A percentile compares a stretch with the other conserved stretches of the same genome.
Evolutionary conservation across 1,140 invertebrate genomes (phyloP).

Genomic region (Neodiprion lecontei): DNA sequence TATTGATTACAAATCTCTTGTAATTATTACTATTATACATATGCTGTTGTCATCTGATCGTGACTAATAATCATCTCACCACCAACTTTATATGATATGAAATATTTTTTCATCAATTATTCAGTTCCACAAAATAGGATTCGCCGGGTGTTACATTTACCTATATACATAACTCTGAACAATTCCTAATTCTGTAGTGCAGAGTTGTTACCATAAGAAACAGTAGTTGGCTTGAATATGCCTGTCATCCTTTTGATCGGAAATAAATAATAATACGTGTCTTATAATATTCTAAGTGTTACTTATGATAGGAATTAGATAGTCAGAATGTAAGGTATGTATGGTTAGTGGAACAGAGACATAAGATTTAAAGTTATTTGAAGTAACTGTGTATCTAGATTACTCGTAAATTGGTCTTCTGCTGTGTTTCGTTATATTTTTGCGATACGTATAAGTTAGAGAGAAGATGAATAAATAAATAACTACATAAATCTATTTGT

Average conservation of each 20-base stretch:
- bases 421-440: background rate
- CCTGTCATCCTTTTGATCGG: slow-evolving; percentile 7
- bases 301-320: slow-evolving; percentile 12
- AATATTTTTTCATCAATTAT: no score
- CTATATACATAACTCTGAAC: no score
- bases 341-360: background rate
- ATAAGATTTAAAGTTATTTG: slow-evolving; percentile 7
- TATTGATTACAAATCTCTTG: no score
- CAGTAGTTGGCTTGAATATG: background rate
- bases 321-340: background rate
- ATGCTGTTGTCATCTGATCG: no score
- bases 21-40: no score
- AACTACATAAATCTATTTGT: slow-evolving; percentile 17
- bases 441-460: background rate
- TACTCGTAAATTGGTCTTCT: slow-evolving; percentile 20
- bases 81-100: no score
- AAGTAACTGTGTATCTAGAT: slow-evolving; percentile 11
- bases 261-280: slow-evolving; percentile 13
- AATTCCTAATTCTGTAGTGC: no score
- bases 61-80: no score
- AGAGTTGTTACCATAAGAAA: no score
- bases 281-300: slow-evolving; percentile 18
- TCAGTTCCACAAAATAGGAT: no score
- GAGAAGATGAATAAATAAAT: background rate
- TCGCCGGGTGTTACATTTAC: no score